Evolutionary conservation across 2,888 invertebrate genomes (phyloP), one percentile per base, ranked within the genome.

Genomic region (Protula sp.): DNA sequence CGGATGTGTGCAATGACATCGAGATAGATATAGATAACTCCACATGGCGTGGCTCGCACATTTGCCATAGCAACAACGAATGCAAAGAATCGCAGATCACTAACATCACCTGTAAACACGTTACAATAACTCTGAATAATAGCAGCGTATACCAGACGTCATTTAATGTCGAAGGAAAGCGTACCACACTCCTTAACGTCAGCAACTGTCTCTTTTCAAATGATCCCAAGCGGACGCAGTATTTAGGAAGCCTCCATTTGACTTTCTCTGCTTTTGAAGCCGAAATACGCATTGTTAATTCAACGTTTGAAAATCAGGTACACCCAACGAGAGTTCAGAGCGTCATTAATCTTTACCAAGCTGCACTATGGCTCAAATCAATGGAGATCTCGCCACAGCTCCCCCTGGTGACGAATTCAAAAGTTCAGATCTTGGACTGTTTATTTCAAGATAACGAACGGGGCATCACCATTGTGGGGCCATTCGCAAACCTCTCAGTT

Each of bases 331-430:
- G 59, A 2, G 50, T 65, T 22, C 52, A 60, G 48, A 67, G 67
- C 54, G 63, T 65, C 9, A 60, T 67, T 19, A 67, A 66, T 53
- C 58, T 67, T 29, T 67, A 63, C 54, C 65, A 67, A 3, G 57
- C 65, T 2, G 64, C 67, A 1, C 31, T 67, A 24, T 67, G 66
- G 67, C 30, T 67, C 14, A 67, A 67, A 45, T 55, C 65, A 2
- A 24, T 22, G 4, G 52, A 27, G 3, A 5, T 54, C 3, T 31
- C 24, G 50, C 50, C 9, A 19, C 19, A 9, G 50, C 9, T 9
- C 1, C 28, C 29, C 9, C 5, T 28, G 9, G 19, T 47, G 28
- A n/a, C 3, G 4, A 30, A 38, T 27, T 14, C 26, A 28, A 48
- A 26, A 26, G 67, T 55, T 19, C 30, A 57, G 3, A 54, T 67